These are phyloP conservation scores for Drosophila azteca DNA, from an alignment of 1,140 invertebrate genomes.

Conservation along the genomic window DNA sequence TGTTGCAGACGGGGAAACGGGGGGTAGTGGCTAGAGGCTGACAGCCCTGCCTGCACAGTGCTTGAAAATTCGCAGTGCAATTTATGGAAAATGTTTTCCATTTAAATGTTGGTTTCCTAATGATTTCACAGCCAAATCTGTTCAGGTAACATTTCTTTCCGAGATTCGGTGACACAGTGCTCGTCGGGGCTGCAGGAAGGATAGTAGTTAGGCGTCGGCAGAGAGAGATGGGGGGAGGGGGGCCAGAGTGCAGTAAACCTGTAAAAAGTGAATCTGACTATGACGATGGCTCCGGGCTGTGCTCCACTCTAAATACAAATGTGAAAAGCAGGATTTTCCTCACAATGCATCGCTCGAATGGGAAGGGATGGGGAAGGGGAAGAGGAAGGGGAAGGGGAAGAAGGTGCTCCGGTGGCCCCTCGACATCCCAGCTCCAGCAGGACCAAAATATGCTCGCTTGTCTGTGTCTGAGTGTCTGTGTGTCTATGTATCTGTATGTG, in stretches of 20 bases:
- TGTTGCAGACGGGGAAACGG: too few relatives aligned
- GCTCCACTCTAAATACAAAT: slow-evolving; percentile 64
- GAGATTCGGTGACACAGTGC: slow-evolving; percentile 10
- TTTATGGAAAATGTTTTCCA: neutral
- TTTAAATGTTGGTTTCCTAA: neutral
- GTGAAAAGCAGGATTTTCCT: slow-evolving; percentile 54
- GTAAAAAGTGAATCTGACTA: slow-evolving; percentile 33
- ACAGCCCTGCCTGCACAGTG: too few relatives aligned
- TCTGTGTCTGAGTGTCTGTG: slow-evolving; percentile 16
- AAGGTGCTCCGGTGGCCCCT: neutral
- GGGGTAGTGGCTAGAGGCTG: too few relatives aligned
- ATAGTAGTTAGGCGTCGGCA: slow-evolving; percentile 24
- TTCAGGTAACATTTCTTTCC: neutral
- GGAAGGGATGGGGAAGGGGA: neutral
- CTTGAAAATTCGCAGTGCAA: too few relatives aligned
- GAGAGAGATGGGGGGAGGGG: neutral
- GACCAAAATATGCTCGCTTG: slow-evolving; percentile 58
- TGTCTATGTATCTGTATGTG: slow-evolving; percentile 11
- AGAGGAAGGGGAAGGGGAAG: neutral
- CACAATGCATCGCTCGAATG: slow-evolving; percentile 38
- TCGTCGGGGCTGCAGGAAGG: neutral
- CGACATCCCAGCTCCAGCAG: slow-evolving; percentile 17
- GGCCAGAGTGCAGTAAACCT: slow-evolving; percentile 5
- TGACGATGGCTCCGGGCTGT: slow-evolving; percentile 9
- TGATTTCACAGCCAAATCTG: too few relatives aligned